phyloP scores from a whole-genome alignment of 2,113 vertebrate genomes.

The Pteronura brasiliensis region DNA sequence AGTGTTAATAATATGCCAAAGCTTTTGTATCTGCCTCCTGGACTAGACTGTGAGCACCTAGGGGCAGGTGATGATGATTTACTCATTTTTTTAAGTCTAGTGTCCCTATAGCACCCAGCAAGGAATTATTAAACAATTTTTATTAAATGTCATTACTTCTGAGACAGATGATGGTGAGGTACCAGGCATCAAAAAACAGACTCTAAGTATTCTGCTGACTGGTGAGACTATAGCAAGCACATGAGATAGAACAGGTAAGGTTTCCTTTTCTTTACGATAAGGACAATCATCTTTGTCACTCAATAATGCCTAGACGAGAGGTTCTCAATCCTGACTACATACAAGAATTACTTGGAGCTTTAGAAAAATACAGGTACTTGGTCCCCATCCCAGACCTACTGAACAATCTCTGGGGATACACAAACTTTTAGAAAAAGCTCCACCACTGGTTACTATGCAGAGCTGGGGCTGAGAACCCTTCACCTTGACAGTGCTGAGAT shows the following conservation, averaged over 20 bases:
- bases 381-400: not conserved
- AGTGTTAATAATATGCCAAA: not conserved
- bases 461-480: not conserved
- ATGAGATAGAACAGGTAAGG: not conserved
- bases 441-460: not conserved
- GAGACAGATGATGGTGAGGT: not conserved
- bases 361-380: conserved; percentile 16
- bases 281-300: not conserved
- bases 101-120: not conserved
- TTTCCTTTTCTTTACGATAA: conserved; percentile 29
- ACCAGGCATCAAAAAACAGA: not conserved
- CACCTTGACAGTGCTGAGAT: not conserved
- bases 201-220: not conserved
- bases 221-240: not conserved
- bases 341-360: not conserved
- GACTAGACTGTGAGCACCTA: not conserved
- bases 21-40: not conserved
- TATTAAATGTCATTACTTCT: not conserved
- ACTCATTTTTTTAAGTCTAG: not conserved
- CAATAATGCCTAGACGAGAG: not conserved
- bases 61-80: not conserved
- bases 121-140: conserved; percentile 25
- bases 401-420: not conserved
- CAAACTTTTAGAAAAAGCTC: conserved; percentile 3
- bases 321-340: not conserved